Base-by-base conservation (phyloP, 2,888 invertebrate genomes). In the Mythimna impura region DNA sequence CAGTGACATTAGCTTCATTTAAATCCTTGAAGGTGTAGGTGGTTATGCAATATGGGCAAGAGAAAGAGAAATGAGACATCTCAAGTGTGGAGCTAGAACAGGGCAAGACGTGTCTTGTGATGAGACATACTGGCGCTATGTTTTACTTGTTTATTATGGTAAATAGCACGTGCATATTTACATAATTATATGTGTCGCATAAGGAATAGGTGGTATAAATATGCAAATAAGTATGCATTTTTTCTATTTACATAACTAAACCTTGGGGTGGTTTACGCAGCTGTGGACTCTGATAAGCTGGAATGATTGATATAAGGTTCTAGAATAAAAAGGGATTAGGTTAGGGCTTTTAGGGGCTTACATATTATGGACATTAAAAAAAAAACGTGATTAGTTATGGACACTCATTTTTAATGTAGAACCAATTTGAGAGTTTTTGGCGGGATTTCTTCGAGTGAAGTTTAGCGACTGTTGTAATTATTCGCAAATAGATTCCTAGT, bases 201-300 rank as follows among this genome's bases (percentile, higher is more conserved):
- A 54, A 36, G 36, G 40, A 22, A 12, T 58, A 20, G 58, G 4
- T 34, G 34, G 17, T 9, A 30, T 78, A 40, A 75, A 50, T 57
- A 77, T 74, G 60, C 12, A 76, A 60, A 54, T 60, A 43, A 4
- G 12, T 65, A 17, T 61, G 69, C 70, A 69, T 22, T 77, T 54
- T 54, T 54, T 52, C 20, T 20, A 52, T 52, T 58, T 0, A 30
- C 25, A 43, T 25, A 22, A 50, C 25, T 30, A 65, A 76, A 47
- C 66, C 66, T 76, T 76, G 68, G 22, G n/a, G 40, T 43, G 57
- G 40, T 58, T 43, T 58, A 52, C 34, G 50, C 57, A 73, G 76
- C 57, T 66, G 73, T 57, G 57, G 14, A 12, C 14, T 50, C 17
- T 55, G 20, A 58, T 66, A 40, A 30, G 17, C 54, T 73, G n/a